These are phyloP conservation scores for Lacerta bilineata DNA, from an alignment of 2,797 vertebrate genomes.

Conservation along the genomic window DNA sequence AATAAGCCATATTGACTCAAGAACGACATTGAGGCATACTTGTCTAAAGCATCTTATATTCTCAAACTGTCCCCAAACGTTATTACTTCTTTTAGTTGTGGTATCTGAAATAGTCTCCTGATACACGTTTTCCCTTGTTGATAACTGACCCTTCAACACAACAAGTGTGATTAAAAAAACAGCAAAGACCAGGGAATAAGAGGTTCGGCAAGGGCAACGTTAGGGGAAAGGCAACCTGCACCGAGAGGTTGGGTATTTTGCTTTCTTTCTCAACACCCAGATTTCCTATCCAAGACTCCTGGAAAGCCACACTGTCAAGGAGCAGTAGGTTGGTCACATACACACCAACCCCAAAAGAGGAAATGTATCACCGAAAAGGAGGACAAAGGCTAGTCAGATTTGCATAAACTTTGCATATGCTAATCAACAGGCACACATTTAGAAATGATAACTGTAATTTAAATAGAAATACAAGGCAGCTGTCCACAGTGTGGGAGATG, in stretches of 20 bases:
- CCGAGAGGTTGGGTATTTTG: neutral
- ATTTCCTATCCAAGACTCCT: neutral
- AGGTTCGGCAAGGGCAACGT: neutral
- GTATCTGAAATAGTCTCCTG: neutral
- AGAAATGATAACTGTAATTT: neutral
- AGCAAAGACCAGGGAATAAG: neutral
- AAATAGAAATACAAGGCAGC: neutral
- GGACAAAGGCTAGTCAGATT: too few relatives aligned
- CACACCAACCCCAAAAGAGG: too few relatives aligned
- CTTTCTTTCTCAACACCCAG: neutral
- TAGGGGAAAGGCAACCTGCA: neutral
- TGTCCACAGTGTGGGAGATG: neutral
- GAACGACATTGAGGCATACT: neutral
- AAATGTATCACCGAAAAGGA: too few relatives aligned
- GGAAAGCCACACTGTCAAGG: neutral
- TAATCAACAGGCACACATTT: neutral
- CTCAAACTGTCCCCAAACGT: neutral
- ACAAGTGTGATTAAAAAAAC: neutral
- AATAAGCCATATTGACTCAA: neutral
- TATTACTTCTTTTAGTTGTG: neutral
- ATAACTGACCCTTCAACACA: neutral
- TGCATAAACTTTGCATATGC: neutral
- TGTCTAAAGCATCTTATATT: neutral
- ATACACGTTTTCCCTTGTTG: neutral
- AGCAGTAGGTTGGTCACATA: neutral